These are phyloP conservation scores for Montipora capricornis DNA, from an alignment of 64 coral and sea anemone genomes.

Conservation along the genomic window DNA sequence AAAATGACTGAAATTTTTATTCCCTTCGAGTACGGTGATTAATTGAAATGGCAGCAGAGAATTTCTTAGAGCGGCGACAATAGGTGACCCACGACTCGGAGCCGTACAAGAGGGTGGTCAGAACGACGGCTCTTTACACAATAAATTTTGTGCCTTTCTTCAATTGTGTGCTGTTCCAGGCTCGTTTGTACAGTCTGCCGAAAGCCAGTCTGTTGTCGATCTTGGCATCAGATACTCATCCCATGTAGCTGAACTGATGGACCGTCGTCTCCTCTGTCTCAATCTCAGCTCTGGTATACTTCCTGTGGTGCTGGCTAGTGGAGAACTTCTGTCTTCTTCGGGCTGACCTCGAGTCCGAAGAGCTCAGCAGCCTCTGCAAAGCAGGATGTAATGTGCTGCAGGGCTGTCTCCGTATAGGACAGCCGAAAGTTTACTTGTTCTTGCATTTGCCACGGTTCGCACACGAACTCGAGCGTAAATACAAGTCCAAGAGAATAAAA, in stretches of 20 bases:
- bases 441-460: too few species aligned
- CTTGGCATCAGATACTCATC: background rate
- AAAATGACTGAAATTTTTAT: too few species aligned
- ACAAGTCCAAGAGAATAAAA: too few species aligned
- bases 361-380: too few species aligned
- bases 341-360: background rate
- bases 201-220: background rate
- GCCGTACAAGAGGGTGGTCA: background rate
- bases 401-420: background rate
- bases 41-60: too few species aligned
- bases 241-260: background rate
- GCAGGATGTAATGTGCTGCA: background rate
- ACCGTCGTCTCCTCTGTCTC: background rate
- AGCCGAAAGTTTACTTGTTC: too few species aligned
- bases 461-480: too few species aligned
- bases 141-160: background rate
- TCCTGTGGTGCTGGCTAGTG: background rate
- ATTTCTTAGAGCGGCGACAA: background rate
- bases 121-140: constrained; percentile 28
- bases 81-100: background rate
- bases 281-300: background rate
- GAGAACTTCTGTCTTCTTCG: background rate
- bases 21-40: too few species aligned
- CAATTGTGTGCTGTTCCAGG: background rate
- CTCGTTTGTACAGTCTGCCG: background rate